A percentile compares a stretch with the other conserved stretches of the same genome.
These are phyloP conservation scores for Cepphus grylle DNA, from an alignment of 2,113 vertebrate species.

Conservation along the genomic window DNA sequence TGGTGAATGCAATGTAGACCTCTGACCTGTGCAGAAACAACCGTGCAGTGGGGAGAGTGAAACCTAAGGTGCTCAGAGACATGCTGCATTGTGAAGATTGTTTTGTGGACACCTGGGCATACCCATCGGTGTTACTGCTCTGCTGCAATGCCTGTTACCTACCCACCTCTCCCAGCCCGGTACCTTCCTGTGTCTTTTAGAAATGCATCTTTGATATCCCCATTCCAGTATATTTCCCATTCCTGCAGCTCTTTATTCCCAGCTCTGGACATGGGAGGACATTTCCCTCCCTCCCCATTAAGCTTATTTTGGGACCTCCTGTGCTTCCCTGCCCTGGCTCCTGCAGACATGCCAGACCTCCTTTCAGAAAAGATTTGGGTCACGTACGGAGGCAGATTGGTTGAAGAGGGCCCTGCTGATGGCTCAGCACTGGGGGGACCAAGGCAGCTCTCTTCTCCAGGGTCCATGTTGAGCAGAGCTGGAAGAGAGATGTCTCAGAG, in stretches of 20 bases:
- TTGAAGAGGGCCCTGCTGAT: not conserved
- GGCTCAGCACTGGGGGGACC: not conserved
- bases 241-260: not conserved
- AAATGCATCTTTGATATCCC: not conserved
- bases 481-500: not conserved
- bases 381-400: no score
- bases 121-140: not conserved
- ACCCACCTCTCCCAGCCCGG: not conserved
- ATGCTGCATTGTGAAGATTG: rapidly evolving
- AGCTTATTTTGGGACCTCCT: not conserved
- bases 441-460: not conserved
- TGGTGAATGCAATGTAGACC: not conserved
- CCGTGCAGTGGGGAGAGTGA: not conserved
- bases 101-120: not conserved
- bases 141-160: not conserved
- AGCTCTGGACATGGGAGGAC: not conserved
- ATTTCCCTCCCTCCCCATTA: not conserved
- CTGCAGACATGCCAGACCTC: not conserved
- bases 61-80: not conserved
- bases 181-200: not conserved
- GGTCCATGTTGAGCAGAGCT: not conserved
- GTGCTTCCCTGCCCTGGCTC: not conserved
- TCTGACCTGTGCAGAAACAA: not conserved
- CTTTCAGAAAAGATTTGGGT: not conserved
- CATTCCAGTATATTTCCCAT: not conserved